Evolutionary conservation across 2,113 vertebrate genomes (phyloP), one percentile per base, ranked within the genome.

Genomic region (Sigmodon hispidus): DNA sequence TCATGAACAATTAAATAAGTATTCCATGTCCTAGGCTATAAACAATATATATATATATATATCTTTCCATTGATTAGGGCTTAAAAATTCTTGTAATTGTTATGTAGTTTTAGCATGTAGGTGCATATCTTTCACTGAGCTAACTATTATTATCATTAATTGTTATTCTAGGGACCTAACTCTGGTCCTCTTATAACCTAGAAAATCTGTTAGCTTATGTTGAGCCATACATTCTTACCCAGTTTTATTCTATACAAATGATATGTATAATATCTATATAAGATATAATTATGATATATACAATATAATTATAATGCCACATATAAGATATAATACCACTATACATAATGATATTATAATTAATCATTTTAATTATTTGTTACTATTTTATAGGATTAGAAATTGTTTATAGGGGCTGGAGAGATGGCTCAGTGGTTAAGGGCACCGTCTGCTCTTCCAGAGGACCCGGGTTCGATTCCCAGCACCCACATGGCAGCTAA

Each of bases 381-480:
- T 95, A 55, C 67, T 90, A 3, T 80, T 94, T 80, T 72, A 16
- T 86, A 93, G 48, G 90, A 84, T 88, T 89, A 45, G 15, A 83
- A 4, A 80, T 69, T 90, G 70, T 65, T 72, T 93, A 88, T 89
- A 86, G n/a, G n/a, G n/a, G n/a, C n/a, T n/a, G n/a, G n/a, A n/a
- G n/a, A n/a, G n/a, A n/a, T n/a, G n/a, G n/a, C n/a, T n/a, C n/a
- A n/a, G n/a, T n/a, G n/a, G n/a, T n/a, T n/a, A n/a, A n/a, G n/a
- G n/a, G n/a, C n/a, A n/a, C n/a, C n/a, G n/a, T n/a, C n/a, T n/a
- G n/a, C n/a, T n/a, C n/a, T n/a, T n/a, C n/a, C n/a, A n/a, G n/a
- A n/a, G n/a, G n/a, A n/a, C n/a, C n/a, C n/a, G n/a, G n/a, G n/a
- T n/a, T n/a, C n/a, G n/a, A n/a, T n/a, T n/a, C n/a, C n/a, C n/a